phyloP scores from a whole-genome alignment of 2,888 invertebrate species.

The Drosophila greeni region DNA sequence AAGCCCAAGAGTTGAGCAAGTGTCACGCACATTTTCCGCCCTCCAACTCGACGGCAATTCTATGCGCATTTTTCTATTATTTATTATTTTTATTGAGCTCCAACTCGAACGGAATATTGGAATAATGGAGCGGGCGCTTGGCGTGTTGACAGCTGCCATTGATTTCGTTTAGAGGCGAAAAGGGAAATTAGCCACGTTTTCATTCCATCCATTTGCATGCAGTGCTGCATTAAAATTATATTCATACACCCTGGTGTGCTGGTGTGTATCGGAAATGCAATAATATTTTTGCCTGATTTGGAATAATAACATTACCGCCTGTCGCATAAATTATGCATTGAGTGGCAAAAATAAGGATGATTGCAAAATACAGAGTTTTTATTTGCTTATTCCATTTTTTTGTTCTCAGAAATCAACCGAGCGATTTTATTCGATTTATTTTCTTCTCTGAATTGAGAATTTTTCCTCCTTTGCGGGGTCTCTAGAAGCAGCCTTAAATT shows the following conservation, averaged over 20 bases:
- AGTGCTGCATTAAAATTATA: slow-evolving; percentile 46
- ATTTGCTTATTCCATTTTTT: slow-evolving; percentile 8
- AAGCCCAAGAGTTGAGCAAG: slow-evolving; percentile 50
- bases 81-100: slow-evolving; percentile 58
- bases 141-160: slow-evolving; percentile 63
- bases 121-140: background rate
- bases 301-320: slow-evolving; percentile 40
- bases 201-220: slow-evolving; percentile 53
- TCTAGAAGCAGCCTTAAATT: slow-evolving; percentile 13
- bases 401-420: background rate
- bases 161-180: slow-evolving; percentile 48
- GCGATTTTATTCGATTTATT: background rate
- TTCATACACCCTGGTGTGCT: slow-evolving; percentile 16
- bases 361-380: slow-evolving; percentile 17
- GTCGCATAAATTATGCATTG: slow-evolving; percentile 41
- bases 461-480: background rate
- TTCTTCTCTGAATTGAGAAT: background rate
- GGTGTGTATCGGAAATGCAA: slow-evolving; percentile 29
- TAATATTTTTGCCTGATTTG: slow-evolving; percentile 38
- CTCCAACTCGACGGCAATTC: slow-evolving; percentile 37
- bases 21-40: slow-evolving; percentile 64
- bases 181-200: slow-evolving; percentile 68
- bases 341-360: slow-evolving; percentile 3
- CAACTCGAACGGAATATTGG: slow-evolving; percentile 1
- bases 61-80: slow-evolving; percentile 73